Evolutionary conservation across 2,888 invertebrate genomes (phyloP), one percentile per base, ranked within the genome.

Genomic region (Athripsodes cinereus): DNA sequence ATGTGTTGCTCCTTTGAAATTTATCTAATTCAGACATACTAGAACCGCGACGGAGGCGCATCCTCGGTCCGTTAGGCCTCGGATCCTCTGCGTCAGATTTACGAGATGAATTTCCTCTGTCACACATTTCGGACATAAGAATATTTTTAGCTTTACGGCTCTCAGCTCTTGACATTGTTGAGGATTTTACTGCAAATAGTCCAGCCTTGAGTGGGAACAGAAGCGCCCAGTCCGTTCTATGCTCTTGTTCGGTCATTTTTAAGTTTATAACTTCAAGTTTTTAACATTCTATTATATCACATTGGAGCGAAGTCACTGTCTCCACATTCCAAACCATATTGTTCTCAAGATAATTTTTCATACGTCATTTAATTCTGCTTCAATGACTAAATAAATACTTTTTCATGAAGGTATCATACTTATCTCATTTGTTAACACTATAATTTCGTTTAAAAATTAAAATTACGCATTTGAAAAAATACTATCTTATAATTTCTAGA

Each of bases 11-110:
- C 2, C 26, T 34, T 54, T 61, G 61, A 26, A 87, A 70, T 68
- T 85, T 86, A 69, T 87, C 87, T 67, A 88, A 75, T 66, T 88
- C 87, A 2, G 87, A 87, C 72, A 88, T 77, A 65, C 87, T 87
- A 0, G 87, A 87, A 0, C 87, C 86, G 1, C 88, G 79, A 3
- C 87, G 81, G 64, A 87, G 85, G 50, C 81, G 76, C 50, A 81
- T 71, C 13, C 82, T 73, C n/a, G 52, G 58, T 8, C 63, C 61
- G 11, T 48, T 52, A 11, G 62, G 58, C 44, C 61, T 66, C 21
- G 59, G 66, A 31, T 63, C 62, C 46, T 68, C 67, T 49, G 66
- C 65, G 26, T 63, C 63, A n/a, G 53, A 56, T 44, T 60, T 59
- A 5, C 55, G 49, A 2, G 60, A 52, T 55, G 57, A 69, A 58